Conservation (phyloP, 2,797 vertebrate species). For the Lagodon rhomboides region DNA sequence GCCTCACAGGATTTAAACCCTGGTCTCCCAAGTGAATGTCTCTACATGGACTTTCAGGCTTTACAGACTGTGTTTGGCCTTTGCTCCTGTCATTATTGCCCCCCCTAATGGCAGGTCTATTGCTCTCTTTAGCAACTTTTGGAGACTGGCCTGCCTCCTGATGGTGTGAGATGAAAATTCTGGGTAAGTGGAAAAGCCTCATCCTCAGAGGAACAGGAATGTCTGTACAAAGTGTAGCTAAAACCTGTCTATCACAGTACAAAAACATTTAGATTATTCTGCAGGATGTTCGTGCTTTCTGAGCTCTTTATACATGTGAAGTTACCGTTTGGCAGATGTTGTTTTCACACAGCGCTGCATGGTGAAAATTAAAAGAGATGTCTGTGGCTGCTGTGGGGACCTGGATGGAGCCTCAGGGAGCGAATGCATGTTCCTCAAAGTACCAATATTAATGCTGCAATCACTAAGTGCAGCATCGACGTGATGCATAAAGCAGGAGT, state of each 20-base stretch:
- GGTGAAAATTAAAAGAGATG: slow-evolving; percentile 15
- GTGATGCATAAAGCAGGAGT: slow-evolving; percentile 26
- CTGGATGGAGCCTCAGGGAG: slow-evolving; percentile 7
- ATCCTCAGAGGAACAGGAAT: no score
- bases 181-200: no score
- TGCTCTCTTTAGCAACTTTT: no score
- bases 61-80: no score
- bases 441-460: slow-evolving; percentile 27
- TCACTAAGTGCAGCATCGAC: slow-evolving; percentile 17
- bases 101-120: no score
- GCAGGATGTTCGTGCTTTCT: background rate
- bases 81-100: no score
- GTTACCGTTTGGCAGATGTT: slow-evolving; percentile 18
- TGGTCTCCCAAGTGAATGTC: no score
- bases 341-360: slow-evolving; percentile 6
- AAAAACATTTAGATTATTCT: background rate
- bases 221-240: background rate
- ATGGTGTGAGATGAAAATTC: no score
- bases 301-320: background rate
- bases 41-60: no score
- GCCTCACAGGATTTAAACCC: no score
- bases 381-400: slow-evolving; percentile 31
- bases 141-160: no score
- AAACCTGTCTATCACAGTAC: background rate
- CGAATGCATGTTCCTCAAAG: slow-evolving; percentile 21